A percentile compares a stretch with the other conserved stretches of the same genome.
These are phyloP conservation scores for Sarotherodon lohbergeri DNA, from an alignment of 2,113 vertebrate genomes.

Conservation along the genomic window DNA sequence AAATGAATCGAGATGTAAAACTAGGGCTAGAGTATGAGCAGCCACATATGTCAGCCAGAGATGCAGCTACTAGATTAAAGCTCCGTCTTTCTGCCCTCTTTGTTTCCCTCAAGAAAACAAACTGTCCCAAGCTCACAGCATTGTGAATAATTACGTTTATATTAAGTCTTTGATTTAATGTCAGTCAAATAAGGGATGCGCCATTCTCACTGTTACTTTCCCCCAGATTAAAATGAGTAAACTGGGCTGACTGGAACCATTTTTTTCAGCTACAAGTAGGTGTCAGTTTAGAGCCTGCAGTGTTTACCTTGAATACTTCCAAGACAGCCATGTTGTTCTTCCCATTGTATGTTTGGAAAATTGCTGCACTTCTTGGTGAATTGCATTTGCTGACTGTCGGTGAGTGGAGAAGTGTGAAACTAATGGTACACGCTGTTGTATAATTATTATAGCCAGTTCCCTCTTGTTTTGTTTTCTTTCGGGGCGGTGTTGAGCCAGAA, in stretches of 20 bases:
- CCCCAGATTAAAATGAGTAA: background rate
- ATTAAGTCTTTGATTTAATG: background rate
- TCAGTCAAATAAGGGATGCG: background rate
- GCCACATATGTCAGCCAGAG: background rate
- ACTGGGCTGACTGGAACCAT: rapidly evolving
- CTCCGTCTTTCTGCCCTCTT: background rate
- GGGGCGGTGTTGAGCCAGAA: background rate
- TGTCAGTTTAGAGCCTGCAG: background rate
- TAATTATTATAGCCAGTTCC: background rate
- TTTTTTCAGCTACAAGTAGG: background rate
- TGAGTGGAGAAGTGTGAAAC: background rate
- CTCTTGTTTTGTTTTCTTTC: background rate
- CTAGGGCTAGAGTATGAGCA: background rate
- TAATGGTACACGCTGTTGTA: background rate
- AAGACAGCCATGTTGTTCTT: background rate
- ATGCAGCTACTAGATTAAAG: background rate
- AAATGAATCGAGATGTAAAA: background rate
- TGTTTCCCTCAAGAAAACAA: background rate
- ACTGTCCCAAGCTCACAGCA: background rate
- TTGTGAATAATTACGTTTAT: background rate
- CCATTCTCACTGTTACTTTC: background rate
- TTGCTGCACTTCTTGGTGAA: background rate
- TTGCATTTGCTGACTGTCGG: background rate
- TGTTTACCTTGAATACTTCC: background rate
- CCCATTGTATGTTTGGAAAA: background rate